phyloP scores from a whole-genome alignment of 37 sponge, comb jelly and placozoan species.

The Aplysina aerophoba region DNA sequence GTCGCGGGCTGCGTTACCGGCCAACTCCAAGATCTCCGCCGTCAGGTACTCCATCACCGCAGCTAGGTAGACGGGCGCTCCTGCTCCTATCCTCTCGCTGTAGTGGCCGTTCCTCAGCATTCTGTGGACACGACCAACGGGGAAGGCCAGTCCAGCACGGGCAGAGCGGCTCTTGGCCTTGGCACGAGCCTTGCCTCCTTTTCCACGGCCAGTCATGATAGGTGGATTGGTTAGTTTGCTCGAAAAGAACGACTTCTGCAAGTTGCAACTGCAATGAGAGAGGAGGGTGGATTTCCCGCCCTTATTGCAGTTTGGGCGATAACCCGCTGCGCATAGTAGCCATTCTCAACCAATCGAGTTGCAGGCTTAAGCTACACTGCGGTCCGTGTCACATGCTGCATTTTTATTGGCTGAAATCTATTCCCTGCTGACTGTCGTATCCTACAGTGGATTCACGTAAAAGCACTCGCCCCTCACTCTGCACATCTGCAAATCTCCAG shows the following conservation, averaged over 20 bases:
- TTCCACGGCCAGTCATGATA: slow-evolving; percentile 74
- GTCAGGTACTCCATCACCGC: slow-evolving; percentile 86
- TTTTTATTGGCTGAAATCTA: neutral
- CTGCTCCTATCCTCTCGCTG: slow-evolving; percentile 71
- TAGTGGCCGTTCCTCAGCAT: slow-evolving; percentile 73
- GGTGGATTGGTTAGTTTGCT: neutral
- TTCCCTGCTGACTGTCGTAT: neutral
- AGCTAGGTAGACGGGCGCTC: slow-evolving; percentile 85
- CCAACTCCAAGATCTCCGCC: slow-evolving; percentile 86
- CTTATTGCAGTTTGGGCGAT: neutral
- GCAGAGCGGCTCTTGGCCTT: slow-evolving; percentile 75
- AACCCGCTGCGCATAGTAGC: neutral
- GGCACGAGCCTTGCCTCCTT: slow-evolving; percentile 65
- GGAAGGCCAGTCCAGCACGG: slow-evolving; percentile 84
- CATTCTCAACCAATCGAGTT: neutral
- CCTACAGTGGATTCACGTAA: neutral
- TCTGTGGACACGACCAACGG: slow-evolving; percentile 81
- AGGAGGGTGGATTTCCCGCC: neutral
- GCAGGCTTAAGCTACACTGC: neutral
- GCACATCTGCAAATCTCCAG: neutral
- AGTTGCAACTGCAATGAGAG: too few relatives aligned
- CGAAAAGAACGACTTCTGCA: neutral
- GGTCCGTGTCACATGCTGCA: neutral
- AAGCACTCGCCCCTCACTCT: neutral
- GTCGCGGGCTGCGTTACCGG: slow-evolving; percentile 88